Evolutionary conservation across 2,797 vertebrate genomes (phyloP).

Genomic region (Spea hammondii): DNA sequence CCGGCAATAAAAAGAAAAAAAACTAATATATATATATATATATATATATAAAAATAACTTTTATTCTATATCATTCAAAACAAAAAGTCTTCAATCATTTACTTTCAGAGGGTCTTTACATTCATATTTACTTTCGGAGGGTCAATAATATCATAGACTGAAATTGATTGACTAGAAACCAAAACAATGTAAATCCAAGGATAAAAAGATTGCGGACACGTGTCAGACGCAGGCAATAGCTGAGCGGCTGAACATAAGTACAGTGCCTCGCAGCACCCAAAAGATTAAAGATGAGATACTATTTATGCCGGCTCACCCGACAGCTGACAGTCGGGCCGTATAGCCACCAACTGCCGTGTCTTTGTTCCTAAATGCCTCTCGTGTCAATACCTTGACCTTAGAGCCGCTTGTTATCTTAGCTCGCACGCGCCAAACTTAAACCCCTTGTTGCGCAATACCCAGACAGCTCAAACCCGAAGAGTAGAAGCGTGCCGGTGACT

Average conservation of each 20-base stretch:
- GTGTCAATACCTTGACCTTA: constrained; percentile 78
- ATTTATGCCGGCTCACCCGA: constrained; percentile 75
- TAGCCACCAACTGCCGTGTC: constrained; percentile 77
- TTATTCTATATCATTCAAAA: too few relatives aligned
- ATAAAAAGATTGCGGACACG: constrained; percentile 7
- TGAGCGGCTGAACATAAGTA: constrained; percentile 72
- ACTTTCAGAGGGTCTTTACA: too few relatives aligned
- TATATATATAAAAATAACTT: too few relatives aligned
- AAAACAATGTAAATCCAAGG: background rate
- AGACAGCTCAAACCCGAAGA: constrained; percentile 48
- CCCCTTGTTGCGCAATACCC: constrained; percentile 61
- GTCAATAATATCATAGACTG: too few relatives aligned
- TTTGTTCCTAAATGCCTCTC: constrained; percentile 78
- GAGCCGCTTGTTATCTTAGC: constrained; percentile 69
- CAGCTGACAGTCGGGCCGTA: constrained; percentile 75
- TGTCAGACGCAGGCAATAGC: constrained; percentile 65
- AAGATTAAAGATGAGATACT: constrained; percentile 80
- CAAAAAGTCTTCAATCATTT: too few relatives aligned
- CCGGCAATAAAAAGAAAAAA: too few relatives aligned
- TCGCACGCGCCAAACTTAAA: constrained; percentile 67
- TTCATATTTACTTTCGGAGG: too few relatives aligned
- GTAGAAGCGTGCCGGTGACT: background rate
- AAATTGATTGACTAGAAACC: too few relatives aligned
- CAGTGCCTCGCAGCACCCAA: constrained; percentile 73
- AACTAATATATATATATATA: too few relatives aligned